Conservation (phyloP, 2,113 vertebrate species). For the Corydoras sp. region DNA sequence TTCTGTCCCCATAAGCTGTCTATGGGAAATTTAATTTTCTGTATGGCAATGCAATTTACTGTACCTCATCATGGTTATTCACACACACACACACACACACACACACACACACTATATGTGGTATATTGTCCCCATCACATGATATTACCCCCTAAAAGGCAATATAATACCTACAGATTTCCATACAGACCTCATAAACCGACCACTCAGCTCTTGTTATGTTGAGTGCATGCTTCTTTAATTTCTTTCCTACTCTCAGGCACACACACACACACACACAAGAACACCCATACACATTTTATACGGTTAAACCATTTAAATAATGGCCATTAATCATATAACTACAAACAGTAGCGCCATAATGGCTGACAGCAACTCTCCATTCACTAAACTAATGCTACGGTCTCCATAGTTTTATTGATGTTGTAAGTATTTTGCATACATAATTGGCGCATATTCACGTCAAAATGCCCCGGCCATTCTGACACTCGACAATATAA, state of each 20-base stretch:
- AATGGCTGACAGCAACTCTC: no score
- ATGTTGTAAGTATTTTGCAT: no score
- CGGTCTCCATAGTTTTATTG: no score
- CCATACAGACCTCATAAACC: conserved; percentile 7
- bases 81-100: conserved; percentile 20
- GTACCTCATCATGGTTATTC: neutral
- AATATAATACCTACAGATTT: conserved; percentile 1
- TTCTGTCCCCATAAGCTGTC: conserved; percentile 24
- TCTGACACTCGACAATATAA: no score
- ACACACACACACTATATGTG: conserved; percentile 7
- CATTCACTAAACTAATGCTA: no score
- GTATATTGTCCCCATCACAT: neutral
- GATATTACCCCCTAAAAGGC: conserved; percentile 9
- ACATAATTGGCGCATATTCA: no score
- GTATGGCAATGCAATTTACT: conserved; percentile 23
- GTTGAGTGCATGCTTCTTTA: neutral
- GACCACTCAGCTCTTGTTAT: conserved; percentile 4
- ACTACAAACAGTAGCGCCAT: no score
- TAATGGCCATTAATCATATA: no score
- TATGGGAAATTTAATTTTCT: conserved; percentile 32
- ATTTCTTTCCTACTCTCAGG: neutral
- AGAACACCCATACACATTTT: neutral
- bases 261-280: conserved; percentile 4
- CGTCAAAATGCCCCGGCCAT: no score
- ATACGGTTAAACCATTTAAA: no score